Evolutionary conservation across 1,140 invertebrate genomes (phyloP), one percentile per base, ranked within the genome.

Genomic region (Pseudomyrmex cubaensis): DNA sequence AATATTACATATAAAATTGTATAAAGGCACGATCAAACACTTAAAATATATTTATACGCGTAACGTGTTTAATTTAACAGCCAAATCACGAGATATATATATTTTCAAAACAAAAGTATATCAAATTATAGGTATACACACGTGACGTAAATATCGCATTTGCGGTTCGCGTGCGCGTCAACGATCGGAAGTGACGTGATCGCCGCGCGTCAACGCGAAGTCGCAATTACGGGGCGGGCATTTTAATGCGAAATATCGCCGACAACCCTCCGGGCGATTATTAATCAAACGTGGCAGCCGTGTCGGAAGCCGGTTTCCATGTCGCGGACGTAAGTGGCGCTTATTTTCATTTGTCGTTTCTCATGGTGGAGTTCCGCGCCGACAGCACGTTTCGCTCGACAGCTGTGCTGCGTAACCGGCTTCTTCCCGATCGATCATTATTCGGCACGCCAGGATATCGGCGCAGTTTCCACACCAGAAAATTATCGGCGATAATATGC

Each of bases 211-310:
- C 17, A 12, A 50, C 46, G 17, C 9, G 15, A 35, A 44, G 50
- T 46, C 2, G 22, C 22, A 64, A 70, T 66, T 50, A 48, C 46
- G 17, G 10, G 15, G 52, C 7, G 10, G 57, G 35, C 35, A 63
- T 12, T 46, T 63, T 63, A 75, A 75, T 15, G 20, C 3, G 56
- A 8, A 75, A 75, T 35, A 85, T 70, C 52, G 4, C 57, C 25
- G 46, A 20, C 50, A 1, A 64, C 25, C 35, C 35, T 25, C 48
- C 52, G 13, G 25, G 57, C 48, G 85, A 54, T 86, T 66, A 59
- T 87, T 86, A 83, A 87, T 87, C 78, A 85, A 74, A 85, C 35
- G n/a, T 8, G 22, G 13, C 35, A 54, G 22, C 1, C 44, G 15
- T 13, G 5, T 63, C n/a, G 20, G 2, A 35, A 59, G 7, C 9